Base-by-base conservation (phyloP, 2,888 invertebrate species). In the Orthosia gracilis region DNA sequence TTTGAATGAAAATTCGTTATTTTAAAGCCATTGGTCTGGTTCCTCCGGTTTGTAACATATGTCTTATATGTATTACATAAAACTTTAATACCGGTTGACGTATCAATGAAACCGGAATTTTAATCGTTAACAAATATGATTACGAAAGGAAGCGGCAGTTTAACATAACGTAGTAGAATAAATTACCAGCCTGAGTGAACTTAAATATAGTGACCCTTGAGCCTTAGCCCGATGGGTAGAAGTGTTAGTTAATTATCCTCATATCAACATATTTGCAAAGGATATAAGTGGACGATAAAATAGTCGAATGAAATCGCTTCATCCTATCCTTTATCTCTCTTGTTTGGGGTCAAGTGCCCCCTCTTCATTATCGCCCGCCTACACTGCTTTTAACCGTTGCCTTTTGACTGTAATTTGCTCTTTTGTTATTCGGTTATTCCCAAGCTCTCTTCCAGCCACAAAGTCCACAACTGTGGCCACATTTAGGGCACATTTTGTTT, bases 31-130 rank as follows among this genome's bases (percentile, higher is more conserved):
- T 47, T 26, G 13, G 55, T 80, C 71, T 54, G 52, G 76, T 82
- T 80, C 59, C 67, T 61, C 70, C 69, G 52, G 72, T 82, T 82
- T 68, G 54, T 71, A 75, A 65, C 84, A 65, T 74, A 80, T 78
- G 72, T 76, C 71, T 72, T 76, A 64, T 81, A 76, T 66, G 59
- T 64, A 63, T 83, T 82, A 84, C 79, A 80, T 77, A 77, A 68
- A 69, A 71, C 71, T 72, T 84, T 63, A 80, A 80, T 75, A 78
- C 80, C 74, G 70, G 76, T 78, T 73, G 81, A 69, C 69, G 78
- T 87, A 84, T 88, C 84, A 85, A 82, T 88, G 86, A 82, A 90
- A 89, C 87, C 85, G 89, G 89, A 87, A 88, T 89, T 84, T 78
- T 83, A 86, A 88, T 89, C 73, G 78, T 80, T 78, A 80, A 80